These are phyloP conservation scores for Parauchenoglanis punctatus DNA, from an alignment of 2,797 vertebrate species.

Conservation along the genomic window DNA sequence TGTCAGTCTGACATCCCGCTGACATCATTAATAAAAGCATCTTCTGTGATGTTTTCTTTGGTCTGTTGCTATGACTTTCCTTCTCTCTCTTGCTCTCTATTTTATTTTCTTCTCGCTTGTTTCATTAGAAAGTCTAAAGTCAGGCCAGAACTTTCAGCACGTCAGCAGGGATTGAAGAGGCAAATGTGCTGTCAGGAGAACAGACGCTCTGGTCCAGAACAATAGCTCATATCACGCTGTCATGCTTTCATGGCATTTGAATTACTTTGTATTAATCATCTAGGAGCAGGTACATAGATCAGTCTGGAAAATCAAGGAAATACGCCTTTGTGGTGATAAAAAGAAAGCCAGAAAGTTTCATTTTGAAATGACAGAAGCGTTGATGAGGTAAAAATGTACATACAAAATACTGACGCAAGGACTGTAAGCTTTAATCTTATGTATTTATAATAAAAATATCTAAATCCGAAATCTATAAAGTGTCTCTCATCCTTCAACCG, in stretches of 20 bases:
- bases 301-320: background rate
- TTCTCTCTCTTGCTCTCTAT: background rate
- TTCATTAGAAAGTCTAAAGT: background rate
- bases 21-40: conserved; percentile 9
- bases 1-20: background rate
- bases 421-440: background rate
- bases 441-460: background rate
- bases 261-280: background rate
- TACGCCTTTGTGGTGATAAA: background rate
- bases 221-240: background rate
- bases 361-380: background rate
- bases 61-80: background rate
- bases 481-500: background rate
- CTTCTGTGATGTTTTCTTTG: background rate
- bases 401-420: background rate
- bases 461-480: background rate
- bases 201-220: background rate
- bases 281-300: too few relatives aligned
- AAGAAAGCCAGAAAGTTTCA: background rate
- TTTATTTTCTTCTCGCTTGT: background rate
- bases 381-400: background rate
- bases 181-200: background rate
- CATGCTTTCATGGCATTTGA: background rate
- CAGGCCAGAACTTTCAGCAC: background rate
- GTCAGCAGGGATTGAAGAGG: background rate